Evolutionary conservation across 2,888 invertebrate species (phyloP).

Genomic region (Pyrochroa serraticornis): DNA sequence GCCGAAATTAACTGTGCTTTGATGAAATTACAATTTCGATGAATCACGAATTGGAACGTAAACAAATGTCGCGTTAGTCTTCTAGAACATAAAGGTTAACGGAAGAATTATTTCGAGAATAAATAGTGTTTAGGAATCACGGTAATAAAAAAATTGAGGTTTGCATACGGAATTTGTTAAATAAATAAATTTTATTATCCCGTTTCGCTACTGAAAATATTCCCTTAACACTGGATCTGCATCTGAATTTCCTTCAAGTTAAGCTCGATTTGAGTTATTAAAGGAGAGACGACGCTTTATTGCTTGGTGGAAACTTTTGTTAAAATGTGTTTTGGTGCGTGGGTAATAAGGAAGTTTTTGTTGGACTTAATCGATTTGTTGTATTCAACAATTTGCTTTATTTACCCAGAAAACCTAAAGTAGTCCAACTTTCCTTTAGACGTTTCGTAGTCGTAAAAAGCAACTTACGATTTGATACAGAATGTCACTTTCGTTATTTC

Average conservation of each 20-base stretch:
- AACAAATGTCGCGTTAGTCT: constrained; percentile 1
- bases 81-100: constrained; percentile 7
- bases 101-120: neutral
- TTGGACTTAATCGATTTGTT: neutral
- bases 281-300: no score
- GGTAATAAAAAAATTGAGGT: no score
- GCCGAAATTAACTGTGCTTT: no score
- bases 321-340: neutral
- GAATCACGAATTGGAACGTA: neutral
- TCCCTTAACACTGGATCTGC: no score
- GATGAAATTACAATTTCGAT: no score
- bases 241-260: no score
- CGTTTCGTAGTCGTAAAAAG: constrained; percentile 66
- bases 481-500: constrained; percentile 47
- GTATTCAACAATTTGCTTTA: constrained; percentile 25
- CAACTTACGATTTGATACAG: constrained; percentile 40
- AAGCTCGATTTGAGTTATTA: no score
- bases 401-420: constrained; percentile 31
- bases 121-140: no score
- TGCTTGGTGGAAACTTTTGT: neutral
- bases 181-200: no score
- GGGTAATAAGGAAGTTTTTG: no score
- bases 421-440: constrained; percentile 49
- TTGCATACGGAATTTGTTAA: no score
- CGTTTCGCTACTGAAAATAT: no score